phyloP scores from a whole-genome alignment of 2,888 invertebrate genomes.

The Stenoptilia bipunctidactyla region DNA sequence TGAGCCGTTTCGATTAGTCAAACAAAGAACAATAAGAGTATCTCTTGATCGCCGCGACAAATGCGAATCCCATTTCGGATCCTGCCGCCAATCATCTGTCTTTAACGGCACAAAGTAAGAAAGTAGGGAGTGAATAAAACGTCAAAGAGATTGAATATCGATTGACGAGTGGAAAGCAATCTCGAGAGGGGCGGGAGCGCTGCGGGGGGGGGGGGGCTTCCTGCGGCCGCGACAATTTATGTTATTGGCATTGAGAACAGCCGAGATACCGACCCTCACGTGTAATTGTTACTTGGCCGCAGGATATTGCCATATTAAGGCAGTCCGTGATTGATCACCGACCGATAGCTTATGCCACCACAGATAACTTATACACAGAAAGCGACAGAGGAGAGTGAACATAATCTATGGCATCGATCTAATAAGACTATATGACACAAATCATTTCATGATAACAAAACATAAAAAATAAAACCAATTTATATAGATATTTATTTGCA shows the following conservation, averaged over 20 bases:
- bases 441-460: slow-evolving; percentile 1
- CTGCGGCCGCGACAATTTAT: slow-evolving; percentile 64
- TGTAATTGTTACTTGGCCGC: slow-evolving; percentile 66
- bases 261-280: slow-evolving; percentile 53
- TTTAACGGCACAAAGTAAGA: slow-evolving; percentile 53
- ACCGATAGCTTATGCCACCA: slow-evolving; percentile 48
- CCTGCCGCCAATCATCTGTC: slow-evolving; percentile 26
- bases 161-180: slow-evolving; percentile 64
- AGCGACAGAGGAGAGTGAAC: slow-evolving; percentile 37
- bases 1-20: not conserved
- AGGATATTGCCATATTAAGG: slow-evolving; percentile 67
- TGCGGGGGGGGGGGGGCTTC: slow-evolving; percentile 27
- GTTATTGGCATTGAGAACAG: slow-evolving; percentile 67
- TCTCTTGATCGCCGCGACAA: not conserved
- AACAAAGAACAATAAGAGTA: not conserved
- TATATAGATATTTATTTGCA: too few relatives aligned
- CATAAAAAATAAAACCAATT: too few relatives aligned
- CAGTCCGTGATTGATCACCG: slow-evolving; percentile 61
- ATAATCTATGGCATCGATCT: slow-evolving; percentile 23
- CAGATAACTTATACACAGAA: slow-evolving; percentile 32
- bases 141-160: slow-evolving; percentile 71
- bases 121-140: slow-evolving; percentile 57
- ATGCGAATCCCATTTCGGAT: not conserved
- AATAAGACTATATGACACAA: slow-evolving; percentile 4
- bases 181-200: slow-evolving; percentile 24